These are phyloP conservation scores for Phaethornis superciliosus DNA, from an alignment of 2,113 vertebrate genomes.

Conservation along the genomic window DNA sequence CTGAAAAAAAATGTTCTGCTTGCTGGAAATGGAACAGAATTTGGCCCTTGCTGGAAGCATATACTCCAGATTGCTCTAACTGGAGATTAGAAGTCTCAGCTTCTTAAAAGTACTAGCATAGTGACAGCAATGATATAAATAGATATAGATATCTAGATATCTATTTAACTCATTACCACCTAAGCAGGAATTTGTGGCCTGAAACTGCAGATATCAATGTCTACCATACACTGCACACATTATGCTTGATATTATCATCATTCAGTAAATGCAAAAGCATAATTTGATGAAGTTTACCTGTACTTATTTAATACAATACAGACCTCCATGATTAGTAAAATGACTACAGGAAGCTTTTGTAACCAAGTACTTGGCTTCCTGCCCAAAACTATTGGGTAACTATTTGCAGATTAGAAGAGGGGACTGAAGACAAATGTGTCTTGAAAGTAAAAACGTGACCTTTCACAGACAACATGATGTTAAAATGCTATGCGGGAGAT, in stretches of 20 bases:
- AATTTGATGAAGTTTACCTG: not conserved
- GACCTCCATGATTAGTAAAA: slow-evolving; percentile 27
- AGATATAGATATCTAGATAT: not conserved
- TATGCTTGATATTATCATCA: not conserved
- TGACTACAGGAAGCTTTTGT: slow-evolving; percentile 43
- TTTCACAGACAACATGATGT: slow-evolving; percentile 69
- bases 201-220: not conserved
- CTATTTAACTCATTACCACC: not conserved
- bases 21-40: not conserved
- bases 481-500: slow-evolving; percentile 67
- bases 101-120: not conserved
- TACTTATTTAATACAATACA: not conserved
- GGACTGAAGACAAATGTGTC: slow-evolving; percentile 69
- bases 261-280: not conserved
- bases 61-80: not conserved
- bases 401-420: slow-evolving; percentile 69
- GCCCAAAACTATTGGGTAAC: slow-evolving; percentile 40
- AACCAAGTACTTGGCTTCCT: slow-evolving; percentile 51
- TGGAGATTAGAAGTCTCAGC: not conserved
- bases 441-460: slow-evolving; percentile 73
- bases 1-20: not conserved
- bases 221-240: not conserved
- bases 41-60: not conserved
- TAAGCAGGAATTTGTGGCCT: not conserved
- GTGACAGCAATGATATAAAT: not conserved